phyloP scores from a whole-genome alignment of 1,140 invertebrate species.

The Neodiprion virginianus region DNA sequence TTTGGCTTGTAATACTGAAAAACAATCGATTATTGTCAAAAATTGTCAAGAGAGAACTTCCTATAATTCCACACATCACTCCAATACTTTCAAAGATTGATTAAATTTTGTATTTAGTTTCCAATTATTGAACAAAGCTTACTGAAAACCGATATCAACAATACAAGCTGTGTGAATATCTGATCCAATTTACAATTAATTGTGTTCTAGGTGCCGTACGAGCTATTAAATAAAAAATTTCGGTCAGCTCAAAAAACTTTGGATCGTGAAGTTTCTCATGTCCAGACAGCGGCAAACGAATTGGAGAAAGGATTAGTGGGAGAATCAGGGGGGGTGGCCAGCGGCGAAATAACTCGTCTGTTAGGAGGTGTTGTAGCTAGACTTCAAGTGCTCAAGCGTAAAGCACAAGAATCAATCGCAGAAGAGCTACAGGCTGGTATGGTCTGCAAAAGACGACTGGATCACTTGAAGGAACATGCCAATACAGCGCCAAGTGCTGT shows the following conservation, averaged over 20 bases:
- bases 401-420: conserved; percentile 90
- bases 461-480: conserved; percentile 87
- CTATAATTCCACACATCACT: too few relatives aligned
- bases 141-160: too few relatives aligned
- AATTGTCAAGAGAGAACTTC: too few relatives aligned
- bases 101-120: too few relatives aligned
- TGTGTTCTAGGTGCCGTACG: conserved; percentile 88
- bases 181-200: conserved; percentile 10
- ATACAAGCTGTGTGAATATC: too few relatives aligned
- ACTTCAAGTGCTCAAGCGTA: conserved; percentile 89
- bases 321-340: conserved; percentile 63
- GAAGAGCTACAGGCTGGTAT: conserved; percentile 89
- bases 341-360: conserved; percentile 77
- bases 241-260: conserved; percentile 92
- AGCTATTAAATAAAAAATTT: conserved; percentile 97
- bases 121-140: too few relatives aligned
- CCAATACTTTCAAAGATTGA: too few relatives aligned
- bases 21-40: too few relatives aligned
- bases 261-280: conserved; percentile 91
- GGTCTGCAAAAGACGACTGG: conserved; percentile 88
- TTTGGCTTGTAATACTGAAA: too few relatives aligned
- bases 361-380: conserved; percentile 90
- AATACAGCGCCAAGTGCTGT: conserved; percentile 63
- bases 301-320: conserved; percentile 77
- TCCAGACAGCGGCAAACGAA: conserved; percentile 79